Evolutionary conservation across 2,797 vertebrate genomes (phyloP).

Genomic region (Allobates femoralis): DNA sequence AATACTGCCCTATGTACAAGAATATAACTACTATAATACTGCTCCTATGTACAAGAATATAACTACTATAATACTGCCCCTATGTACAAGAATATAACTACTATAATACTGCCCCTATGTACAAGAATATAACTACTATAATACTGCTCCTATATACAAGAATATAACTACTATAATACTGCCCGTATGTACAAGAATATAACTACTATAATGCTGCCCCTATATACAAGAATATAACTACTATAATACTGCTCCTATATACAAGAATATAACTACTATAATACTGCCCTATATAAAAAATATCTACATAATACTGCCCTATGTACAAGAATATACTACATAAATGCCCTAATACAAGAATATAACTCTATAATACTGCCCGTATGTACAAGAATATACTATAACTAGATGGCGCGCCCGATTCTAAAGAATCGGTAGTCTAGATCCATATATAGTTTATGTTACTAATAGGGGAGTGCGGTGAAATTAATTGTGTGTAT

Average conservation of each 20-base stretch:
- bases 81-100: no score
- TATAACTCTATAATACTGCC: no score
- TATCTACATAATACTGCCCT: neutral
- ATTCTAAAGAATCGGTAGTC: no score
- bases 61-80: slow-evolving; percentile 5
- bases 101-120: no score
- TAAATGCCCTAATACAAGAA: neutral
- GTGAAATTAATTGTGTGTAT: no score
- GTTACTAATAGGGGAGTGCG: no score
- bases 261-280: slow-evolving; percentile 18
- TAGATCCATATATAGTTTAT: no score
- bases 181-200: slow-evolving; percentile 17
- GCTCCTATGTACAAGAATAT: slow-evolving; percentile 11
- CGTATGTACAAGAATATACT: slow-evolving; percentile 12
- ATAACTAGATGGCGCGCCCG: no score
- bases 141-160: no score
- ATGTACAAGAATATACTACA: slow-evolving; percentile 11
- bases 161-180: no score
- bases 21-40: slow-evolving; percentile 17
- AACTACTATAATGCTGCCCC: slow-evolving; percentile 12
- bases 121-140: no score
- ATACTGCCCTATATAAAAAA: no score
- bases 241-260: slow-evolving; percentile 9
- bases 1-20: slow-evolving; percentile 3
- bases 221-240: slow-evolving; percentile 19